Conservation (phyloP, 2,113 vertebrate genomes). For the Paramormyrops kingsleyae region DNA sequence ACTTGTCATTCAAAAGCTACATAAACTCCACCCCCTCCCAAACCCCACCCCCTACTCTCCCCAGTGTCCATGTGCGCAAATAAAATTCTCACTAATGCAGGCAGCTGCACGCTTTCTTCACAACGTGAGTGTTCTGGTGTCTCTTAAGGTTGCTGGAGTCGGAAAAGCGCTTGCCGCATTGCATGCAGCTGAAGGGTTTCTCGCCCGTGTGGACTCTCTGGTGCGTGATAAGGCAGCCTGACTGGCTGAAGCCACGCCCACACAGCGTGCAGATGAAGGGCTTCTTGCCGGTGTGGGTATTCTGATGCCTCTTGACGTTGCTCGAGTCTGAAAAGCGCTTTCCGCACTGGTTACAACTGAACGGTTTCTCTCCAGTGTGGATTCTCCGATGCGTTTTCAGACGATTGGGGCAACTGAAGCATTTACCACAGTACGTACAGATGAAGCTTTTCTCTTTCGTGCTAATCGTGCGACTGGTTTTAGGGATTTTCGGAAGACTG, state of each 20-base stretch:
- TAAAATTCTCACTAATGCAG: not conserved
- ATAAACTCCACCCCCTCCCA: not conserved
- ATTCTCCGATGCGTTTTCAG: constrained; percentile 56
- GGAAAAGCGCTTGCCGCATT: constrained; percentile 53
- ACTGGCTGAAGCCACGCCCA: constrained; percentile 58
- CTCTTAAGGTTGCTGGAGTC: constrained; percentile 45
- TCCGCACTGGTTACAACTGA: constrained; percentile 50
- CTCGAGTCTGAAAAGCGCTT: constrained; percentile 58
- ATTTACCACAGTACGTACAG: constrained; percentile 51
- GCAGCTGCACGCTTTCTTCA: constrained; percentile 23
- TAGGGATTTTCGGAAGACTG: not conserved
- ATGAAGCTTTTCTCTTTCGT: constrained; percentile 24
- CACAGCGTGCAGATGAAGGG: constrained; percentile 56
- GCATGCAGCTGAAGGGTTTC: constrained; percentile 47
- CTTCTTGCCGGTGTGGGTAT: constrained; percentile 53
- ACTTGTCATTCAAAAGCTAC: not conserved
- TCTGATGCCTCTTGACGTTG: constrained; percentile 59
- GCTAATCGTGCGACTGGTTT: not conserved
- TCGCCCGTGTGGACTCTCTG: constrained; percentile 53
- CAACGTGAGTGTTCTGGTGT: constrained; percentile 38
- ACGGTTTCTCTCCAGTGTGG: constrained; percentile 58
- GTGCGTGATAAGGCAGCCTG: constrained; percentile 52
- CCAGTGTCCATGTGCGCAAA: not conserved
- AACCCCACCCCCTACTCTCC: not conserved
- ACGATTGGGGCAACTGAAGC: constrained; percentile 52